Evolutionary conservation across 1,140 invertebrate species (phyloP), one percentile per base, ranked within the genome.

Genomic region (Cyclargus thomasi): DNA sequence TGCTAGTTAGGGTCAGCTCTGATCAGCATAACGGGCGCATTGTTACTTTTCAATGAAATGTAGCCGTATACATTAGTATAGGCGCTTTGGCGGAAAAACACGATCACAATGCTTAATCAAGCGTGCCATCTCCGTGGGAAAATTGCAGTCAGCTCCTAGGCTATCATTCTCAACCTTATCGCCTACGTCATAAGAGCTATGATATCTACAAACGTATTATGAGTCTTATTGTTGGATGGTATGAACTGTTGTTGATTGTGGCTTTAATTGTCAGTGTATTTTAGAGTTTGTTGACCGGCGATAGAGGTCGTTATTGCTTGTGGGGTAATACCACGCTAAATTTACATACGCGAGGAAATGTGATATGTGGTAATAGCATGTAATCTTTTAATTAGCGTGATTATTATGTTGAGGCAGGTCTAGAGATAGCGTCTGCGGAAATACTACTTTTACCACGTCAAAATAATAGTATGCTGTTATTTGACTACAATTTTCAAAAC

Each of bases 71-170:
- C 55, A 20, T 7, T 18, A 57, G 17, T 11, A 18, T 8, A 47
- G 29, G 53, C 17, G 17, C 55, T 5, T n/a, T 22, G 18, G 55
- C 55, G 55, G 55, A 59, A 59, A 59, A 59, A 20, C 17, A 21
- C 55, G 55, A 59, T 59, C 55, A 59, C 65, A 23, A 62, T 66
- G 68, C 65, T 66, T 53, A 66, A 67, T 53, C 57, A 59, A 23
- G 70, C 70, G 67, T 71, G 35, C 53, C 47, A 66, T 66, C 47
- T 65, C 64, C 67, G 70, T 71, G 70, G 67, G 70, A 71, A 71
- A 5, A 20, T 11, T 18, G 20, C 14, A 47, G 6, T 8, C 5
- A 29, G 29, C 29, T 29, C 29, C 39, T 47, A 16, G 14, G 2
- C 39, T 47, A 29, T 29, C 1, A 47, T 47, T 47, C 14, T 47